These are phyloP conservation scores for Lobophora halterata DNA, from an alignment of 2,888 invertebrate species.

Conservation along the genomic window DNA sequence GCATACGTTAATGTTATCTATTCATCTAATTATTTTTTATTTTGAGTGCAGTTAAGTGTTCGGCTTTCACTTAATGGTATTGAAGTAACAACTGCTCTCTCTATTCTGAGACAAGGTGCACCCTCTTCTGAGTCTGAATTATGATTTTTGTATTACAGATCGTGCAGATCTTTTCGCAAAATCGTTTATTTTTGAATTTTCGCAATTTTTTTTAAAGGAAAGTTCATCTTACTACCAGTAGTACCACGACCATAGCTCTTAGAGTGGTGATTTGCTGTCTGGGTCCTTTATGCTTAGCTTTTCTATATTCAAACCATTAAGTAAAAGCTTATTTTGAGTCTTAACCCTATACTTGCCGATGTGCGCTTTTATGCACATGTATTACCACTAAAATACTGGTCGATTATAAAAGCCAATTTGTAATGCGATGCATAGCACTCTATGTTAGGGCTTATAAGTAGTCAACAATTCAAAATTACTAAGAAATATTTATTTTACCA, in stretches of 20 bases:
- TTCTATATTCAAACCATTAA: constrained; percentile 12
- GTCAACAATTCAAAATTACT: constrained; percentile 72
- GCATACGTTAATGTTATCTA: constrained; percentile 41
- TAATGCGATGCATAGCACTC: constrained; percentile 46
- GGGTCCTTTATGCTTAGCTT: no score
- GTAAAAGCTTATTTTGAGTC: constrained; percentile 22
- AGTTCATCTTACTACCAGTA: no score
- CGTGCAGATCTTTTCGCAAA: no score
- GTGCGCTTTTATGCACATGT: constrained; percentile 15
- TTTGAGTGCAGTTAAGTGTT: constrained; percentile 19
- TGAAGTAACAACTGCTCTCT: no score
- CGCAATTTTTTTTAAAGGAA: no score
- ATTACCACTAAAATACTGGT: constrained; percentile 46
- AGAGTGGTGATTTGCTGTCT: no score
- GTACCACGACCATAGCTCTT: no score
- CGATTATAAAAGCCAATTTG: constrained; percentile 52
- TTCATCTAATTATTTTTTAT: constrained; percentile 29
- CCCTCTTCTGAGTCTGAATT: no score
- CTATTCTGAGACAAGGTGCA: no score
- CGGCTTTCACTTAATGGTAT: constrained; percentile 21
- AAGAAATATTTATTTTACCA: constrained; percentile 59
- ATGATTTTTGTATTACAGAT: no score
- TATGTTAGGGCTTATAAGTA: constrained; percentile 69
- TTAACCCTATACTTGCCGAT: no score
- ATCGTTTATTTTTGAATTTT: no score